Base-by-base conservation (phyloP, 2,888 invertebrate genomes). In the Mesorhabditis sp. region DNA sequence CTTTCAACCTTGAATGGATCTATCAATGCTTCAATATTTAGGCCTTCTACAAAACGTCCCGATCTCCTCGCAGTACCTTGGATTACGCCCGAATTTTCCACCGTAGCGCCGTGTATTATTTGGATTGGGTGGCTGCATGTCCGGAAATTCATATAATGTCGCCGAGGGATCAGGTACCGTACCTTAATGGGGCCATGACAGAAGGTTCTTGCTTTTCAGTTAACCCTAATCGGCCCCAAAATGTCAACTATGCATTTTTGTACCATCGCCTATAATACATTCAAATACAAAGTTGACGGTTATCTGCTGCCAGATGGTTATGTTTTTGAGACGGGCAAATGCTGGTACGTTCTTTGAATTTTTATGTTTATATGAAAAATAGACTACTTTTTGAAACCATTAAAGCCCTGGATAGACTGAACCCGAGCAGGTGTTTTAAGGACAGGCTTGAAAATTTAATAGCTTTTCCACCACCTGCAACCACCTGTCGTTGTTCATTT, bases 201-300 rank as follows among this genome's bases (percentile, higher is more conserved):
- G 7, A 50, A 50, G n/a, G n/a, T 50, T 13, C 2, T 13, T 50
- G 7, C n/a, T 50, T 50, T 50, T 50, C n/a, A 50, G 58, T n/a
- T 50, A n/a, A 50, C 7, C n/a, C n/a, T 50, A 10, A n/a, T 50
- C n/a, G 58, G 10, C 7, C 58, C 58, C 7, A 10, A n/a, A 50
- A 50, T 50, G 58, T 50, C 58, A n/a, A 50, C n/a, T 1, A 50
- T 50, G 58, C 58, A 50, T 50, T 50, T 50, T n/a, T 13, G 58
- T n/a, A 50, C 58, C 7, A 50, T 50, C 58, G 58, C 58, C 58
- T 50, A 50, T 50, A 50, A 50, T 50, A 50, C 58, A n/a, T 50
- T 13, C n/a, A 50, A 50, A 50, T 50, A 50, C n/a, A n/a, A n/a
- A 50, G 58, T 50, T 10, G n/a, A 50, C n/a, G 58, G 58, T 10